phyloP scores from a whole-genome alignment of 2,797 vertebrate genomes.

The Macropus fuliginosus region DNA sequence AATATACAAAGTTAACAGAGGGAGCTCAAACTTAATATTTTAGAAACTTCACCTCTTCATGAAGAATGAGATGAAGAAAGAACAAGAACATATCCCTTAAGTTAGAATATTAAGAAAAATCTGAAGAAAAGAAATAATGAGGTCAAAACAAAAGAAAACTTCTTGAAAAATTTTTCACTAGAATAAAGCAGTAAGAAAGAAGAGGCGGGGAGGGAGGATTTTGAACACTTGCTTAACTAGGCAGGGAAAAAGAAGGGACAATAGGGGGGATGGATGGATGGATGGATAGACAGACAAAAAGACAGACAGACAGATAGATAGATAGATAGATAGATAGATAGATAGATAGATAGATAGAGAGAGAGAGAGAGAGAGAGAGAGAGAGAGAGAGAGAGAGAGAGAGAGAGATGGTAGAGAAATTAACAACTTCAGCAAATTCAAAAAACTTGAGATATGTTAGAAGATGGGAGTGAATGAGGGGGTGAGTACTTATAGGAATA shows the following conservation, averaged over 20 bases:
- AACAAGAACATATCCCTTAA: not conserved
- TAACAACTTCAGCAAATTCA: not conserved
- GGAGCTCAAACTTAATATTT: not conserved
- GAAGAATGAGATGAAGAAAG: not conserved
- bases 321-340: no score
- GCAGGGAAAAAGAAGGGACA: not conserved
- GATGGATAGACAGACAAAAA: no score
- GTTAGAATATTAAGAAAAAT: not conserved
- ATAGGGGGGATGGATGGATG: not conserved
- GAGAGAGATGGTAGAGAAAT: not conserved
- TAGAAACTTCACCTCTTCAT: not conserved
- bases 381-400: no score
- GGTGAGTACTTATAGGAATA: not conserved
- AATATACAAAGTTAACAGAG: not conserved
- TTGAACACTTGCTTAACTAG: not conserved
- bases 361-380: no score
- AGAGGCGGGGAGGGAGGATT: not conserved
- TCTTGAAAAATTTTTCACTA: not conserved
- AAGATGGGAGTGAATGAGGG: not conserved
- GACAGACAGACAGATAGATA: no score
- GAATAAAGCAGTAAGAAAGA: not conserved
- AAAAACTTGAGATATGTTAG: not conserved
- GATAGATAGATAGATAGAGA: not conserved
- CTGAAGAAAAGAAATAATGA: not conserved
- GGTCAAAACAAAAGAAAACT: not conserved